Evolutionary conservation across 2,888 invertebrate genomes (phyloP).

Genomic region (Dysmachus trigonus): DNA sequence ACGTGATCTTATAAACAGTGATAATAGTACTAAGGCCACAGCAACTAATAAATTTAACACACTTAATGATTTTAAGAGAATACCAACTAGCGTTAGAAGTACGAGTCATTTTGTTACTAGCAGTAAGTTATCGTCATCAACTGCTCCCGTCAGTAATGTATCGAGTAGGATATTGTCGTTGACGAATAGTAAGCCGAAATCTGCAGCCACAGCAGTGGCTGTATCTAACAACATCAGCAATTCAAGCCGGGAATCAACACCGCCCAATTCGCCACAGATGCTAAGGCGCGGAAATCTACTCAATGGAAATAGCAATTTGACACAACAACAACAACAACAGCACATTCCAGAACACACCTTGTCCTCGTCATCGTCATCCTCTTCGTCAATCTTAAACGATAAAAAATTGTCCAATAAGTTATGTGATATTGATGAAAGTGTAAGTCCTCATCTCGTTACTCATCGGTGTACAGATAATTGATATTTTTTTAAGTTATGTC

Average conservation of each 20-base stretch:
- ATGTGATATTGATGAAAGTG: slow-evolving; percentile 51
- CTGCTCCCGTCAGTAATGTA: slow-evolving; percentile 15
- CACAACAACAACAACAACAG: slow-evolving; percentile 53
- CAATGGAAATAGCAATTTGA: slow-evolving; percentile 30
- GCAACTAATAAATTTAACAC: slow-evolving; percentile 48
- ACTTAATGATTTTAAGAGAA: slow-evolving; percentile 48
- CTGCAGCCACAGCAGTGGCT: background rate
- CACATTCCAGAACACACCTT: slow-evolving; percentile 8
- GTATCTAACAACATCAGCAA: slow-evolving; percentile 6
- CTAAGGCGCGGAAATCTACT: slow-evolving; percentile 29
- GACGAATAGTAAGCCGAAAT: background rate
- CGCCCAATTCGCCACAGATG: slow-evolving; percentile 47
- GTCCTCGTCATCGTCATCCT: slow-evolving; percentile 37
- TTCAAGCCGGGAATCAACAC: slow-evolving; percentile 45
- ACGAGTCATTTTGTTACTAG: slow-evolving; percentile 40
- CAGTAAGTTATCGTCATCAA: slow-evolving; percentile 4
- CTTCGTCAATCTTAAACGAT: slow-evolving; percentile 52
- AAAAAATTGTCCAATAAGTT: slow-evolving; percentile 55
- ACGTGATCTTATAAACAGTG: slow-evolving; percentile 47
- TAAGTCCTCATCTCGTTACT: slow-evolving; percentile 44
- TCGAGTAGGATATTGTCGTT: background rate
- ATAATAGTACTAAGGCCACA: slow-evolving; percentile 40
- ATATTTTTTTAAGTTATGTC: slow-evolving; percentile 14
- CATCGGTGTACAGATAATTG: slow-evolving; percentile 22
- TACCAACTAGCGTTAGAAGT: slow-evolving; percentile 40